These are phyloP conservation scores for Chrysodeixis includens DNA, from an alignment of 2,888 invertebrate species.

Conservation along the genomic window DNA sequence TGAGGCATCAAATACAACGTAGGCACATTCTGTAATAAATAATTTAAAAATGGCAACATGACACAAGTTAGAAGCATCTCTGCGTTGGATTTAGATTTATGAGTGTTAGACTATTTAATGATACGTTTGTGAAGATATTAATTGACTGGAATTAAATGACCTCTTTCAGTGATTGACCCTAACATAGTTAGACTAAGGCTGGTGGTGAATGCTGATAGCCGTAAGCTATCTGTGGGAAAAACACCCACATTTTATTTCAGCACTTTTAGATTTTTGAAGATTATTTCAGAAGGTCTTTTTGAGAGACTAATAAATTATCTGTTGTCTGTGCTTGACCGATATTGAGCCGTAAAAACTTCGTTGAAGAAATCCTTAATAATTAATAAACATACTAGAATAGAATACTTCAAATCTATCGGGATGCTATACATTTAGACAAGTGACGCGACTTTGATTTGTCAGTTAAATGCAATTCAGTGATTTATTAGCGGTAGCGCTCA, in stretches of 20 bases:
- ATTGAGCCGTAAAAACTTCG: no score
- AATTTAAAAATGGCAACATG: not conserved
- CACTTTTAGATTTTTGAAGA: not conserved
- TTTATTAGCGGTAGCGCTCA: no score
- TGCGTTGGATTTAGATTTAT: conserved; percentile 1
- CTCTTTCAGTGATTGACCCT: conserved; percentile 4
- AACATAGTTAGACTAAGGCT: not conserved
- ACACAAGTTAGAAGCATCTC: not conserved
- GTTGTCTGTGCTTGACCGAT: not conserved
- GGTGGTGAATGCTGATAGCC: not conserved
- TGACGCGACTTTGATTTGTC: no score
- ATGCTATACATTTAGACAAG: no score
- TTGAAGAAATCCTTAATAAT: no score
- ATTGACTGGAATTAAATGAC: not conserved
- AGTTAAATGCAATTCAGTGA: no score
- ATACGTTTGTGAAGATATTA: conserved; percentile 4
- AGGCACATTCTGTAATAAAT: not conserved
- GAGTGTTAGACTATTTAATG: not conserved
- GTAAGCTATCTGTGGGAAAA: not conserved
- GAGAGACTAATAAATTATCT: not conserved
- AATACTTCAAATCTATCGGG: no score
- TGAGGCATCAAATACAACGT: not conserved
- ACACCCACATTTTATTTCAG: not conserved
- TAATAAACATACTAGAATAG: no score
- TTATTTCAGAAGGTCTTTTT: not conserved